Evolutionary conservation across 1,140 invertebrate species (phyloP).

Genomic region (Paracyclopina nana): DNA sequence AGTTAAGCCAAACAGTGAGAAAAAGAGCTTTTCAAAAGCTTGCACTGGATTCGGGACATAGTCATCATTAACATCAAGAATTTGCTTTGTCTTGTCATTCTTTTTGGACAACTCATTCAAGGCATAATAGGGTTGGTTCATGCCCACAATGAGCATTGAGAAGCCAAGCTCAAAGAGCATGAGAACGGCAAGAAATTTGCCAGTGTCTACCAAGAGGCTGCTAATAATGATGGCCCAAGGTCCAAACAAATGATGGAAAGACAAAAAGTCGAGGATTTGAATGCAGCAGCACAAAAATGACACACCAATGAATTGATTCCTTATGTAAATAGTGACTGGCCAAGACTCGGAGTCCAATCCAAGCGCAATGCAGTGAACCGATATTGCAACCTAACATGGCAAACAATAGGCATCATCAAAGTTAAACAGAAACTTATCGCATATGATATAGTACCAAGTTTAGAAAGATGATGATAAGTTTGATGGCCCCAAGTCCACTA

Average conservation of each 20-base stretch:
- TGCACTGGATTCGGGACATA: no score
- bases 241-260: conserved; percentile 95
- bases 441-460: no score
- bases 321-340: conserved; percentile 64
- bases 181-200: conserved; percentile 84
- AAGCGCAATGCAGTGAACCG: conserved; percentile 35
- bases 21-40: conserved; percentile 92
- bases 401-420: no score
- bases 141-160: conserved; percentile 84
- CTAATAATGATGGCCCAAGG: conserved; percentile 64
- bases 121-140: conserved; percentile 65
- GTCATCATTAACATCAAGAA: no score
- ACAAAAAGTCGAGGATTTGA: conserved; percentile 85
- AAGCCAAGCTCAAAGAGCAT: conserved; percentile 96
- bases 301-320: conserved; percentile 88
- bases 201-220: conserved; percentile 39
- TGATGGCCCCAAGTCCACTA: conserved; percentile 64
- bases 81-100: neutral
- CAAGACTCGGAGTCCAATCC: conserved; percentile 33
- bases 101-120: conserved; percentile 19
- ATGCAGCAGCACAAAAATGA: conserved; percentile 87
- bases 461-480: conserved; percentile 58
- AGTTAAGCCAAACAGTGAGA: conserved; percentile 89
- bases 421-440: no score
- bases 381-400: neutral